Conservation (phyloP, 2,888 invertebrate species). For the Drosophila suboccidentalis region DNA sequence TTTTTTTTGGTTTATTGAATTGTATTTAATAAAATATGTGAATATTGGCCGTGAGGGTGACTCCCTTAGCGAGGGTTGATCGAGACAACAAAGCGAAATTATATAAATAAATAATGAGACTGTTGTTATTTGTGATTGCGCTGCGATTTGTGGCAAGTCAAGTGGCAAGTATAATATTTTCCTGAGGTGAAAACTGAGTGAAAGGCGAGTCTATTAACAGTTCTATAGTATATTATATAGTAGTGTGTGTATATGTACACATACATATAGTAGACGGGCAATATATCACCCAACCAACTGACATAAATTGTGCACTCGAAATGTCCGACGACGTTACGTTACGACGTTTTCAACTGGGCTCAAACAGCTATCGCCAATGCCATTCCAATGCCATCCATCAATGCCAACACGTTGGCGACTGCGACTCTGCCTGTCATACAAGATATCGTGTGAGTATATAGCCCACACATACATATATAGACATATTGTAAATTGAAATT, state of each 20-base stretch:
- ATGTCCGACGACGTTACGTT: constrained; percentile 37
- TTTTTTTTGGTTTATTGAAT: constrained; percentile 69
- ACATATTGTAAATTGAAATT: constrained; percentile 75
- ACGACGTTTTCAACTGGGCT: constrained; percentile 12
- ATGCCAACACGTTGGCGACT: constrained; percentile 68
- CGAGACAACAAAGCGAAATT: constrained; percentile 40
- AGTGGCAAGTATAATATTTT: constrained; percentile 42
- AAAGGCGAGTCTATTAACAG: constrained; percentile 52
- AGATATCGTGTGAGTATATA: constrained; percentile 45
- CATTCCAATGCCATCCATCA: constrained; percentile 67
- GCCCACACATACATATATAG: constrained; percentile 16
- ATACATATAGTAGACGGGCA: constrained; percentile 36
- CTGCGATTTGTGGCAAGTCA: constrained; percentile 71
- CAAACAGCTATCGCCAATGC: constrained; percentile 16
- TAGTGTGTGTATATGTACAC: constrained; percentile 17
- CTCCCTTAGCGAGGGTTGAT: constrained; percentile 52
- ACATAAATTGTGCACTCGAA: constrained; percentile 75
- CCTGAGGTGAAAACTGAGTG: constrained; percentile 2
- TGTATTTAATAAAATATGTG: constrained; percentile 77
- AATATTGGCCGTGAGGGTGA: constrained; percentile 45
- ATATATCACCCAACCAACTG: constrained; percentile 70
- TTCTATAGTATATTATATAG: background rate
- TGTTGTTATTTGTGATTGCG: constrained; percentile 58
- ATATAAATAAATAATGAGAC: constrained; percentile 75
- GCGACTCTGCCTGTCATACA: constrained; percentile 52